Conservation (phyloP, 30 jellyfish, hydroid and myxozoan species). For the Cassiopea xamachana region DNA sequence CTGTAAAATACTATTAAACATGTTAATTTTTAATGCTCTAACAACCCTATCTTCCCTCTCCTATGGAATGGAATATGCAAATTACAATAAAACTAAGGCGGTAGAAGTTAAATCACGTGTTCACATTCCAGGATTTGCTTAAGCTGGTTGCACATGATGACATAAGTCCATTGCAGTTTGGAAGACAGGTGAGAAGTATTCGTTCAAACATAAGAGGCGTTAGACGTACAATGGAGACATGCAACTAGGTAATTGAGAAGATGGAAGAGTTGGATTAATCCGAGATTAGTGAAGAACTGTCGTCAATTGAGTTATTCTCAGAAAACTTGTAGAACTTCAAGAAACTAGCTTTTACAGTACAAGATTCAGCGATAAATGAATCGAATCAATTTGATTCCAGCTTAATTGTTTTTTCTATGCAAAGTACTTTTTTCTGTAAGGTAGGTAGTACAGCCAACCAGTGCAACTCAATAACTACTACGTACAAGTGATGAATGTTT, state of each 20-base stretch:
- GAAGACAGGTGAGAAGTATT: constrained; percentile 40
- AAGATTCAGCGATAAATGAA: not conserved
- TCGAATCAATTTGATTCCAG: not conserved
- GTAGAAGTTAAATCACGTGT: not conserved
- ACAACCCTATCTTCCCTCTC: not conserved
- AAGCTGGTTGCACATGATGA: constrained; percentile 26
- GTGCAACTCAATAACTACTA: too few relatives aligned
- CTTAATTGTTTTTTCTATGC: not conserved
- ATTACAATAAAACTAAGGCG: not conserved
- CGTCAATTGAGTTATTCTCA: not conserved
- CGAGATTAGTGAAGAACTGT: not conserved
- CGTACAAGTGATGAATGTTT: not conserved
- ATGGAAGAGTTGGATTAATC: not conserved
- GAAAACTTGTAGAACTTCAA: not conserved
- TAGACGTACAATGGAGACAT: constrained; percentile 50
- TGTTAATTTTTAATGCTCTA: not conserved
- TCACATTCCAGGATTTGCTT: constrained; percentile 44
- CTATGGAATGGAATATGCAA: not conserved
- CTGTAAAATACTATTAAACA: too few relatives aligned
- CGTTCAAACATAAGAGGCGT: constrained; percentile 60
- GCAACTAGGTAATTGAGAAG: constrained; percentile 1
- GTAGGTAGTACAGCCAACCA: not conserved
- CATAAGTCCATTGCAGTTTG: constrained; percentile 20
- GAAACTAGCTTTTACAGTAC: not conserved
- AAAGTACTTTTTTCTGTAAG: not conserved